Evolutionary conservation across 2,113 vertebrate genomes (phyloP), one percentile per base, ranked within the genome.

Genomic region (Tichodroma muraria): DNA sequence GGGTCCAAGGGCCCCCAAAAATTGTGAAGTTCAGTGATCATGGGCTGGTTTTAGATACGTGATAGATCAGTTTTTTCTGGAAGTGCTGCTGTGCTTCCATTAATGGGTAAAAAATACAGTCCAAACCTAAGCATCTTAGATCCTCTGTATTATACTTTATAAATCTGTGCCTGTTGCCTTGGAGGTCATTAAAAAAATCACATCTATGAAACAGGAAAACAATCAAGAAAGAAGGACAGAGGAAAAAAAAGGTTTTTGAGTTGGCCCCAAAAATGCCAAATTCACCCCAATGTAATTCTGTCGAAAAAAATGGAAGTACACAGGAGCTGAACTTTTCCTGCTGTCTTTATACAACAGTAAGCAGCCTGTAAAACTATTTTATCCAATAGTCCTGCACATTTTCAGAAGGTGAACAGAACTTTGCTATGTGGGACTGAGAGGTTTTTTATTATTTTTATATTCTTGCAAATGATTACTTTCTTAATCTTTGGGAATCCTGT

Each of bases 321-420:
- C 83, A 90, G 52, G 45, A 90, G 37, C 38, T 91, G 73, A 96
- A 73, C 63, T 89, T 92, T 79, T 81, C 84, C 84, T 33, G 11
- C 65, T 89, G 16, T 76, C 40, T 87, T 92, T 86, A 85, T 45
- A 75, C 2, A 3, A 71, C 52, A 85, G 60, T 28, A 68, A 64
- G 37, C 77, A 91, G 42, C 37, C 63, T 80, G 47, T 50, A 82
- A 79, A 87, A 87, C 23, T 52, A 66, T 80, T 65, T 53, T 69
- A 42, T 60, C 77, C 65, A 76, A 89, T 23, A 70, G 49, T 72
- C 42, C 80, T 89, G 70, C 54, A 50, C 33, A 63, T 85, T 89
- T 94, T 76, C 50, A 80, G 63, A 16, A 86, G 27, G 33, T 65
- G 42, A 92, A 90, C 21, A 88, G 54, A 83, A 90, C 69, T 88